Evolutionary conservation across 2,888 invertebrate species (phyloP), one percentile per base, ranked within the genome.

Genomic region (Drosophila pseudotakahashii): DNA sequence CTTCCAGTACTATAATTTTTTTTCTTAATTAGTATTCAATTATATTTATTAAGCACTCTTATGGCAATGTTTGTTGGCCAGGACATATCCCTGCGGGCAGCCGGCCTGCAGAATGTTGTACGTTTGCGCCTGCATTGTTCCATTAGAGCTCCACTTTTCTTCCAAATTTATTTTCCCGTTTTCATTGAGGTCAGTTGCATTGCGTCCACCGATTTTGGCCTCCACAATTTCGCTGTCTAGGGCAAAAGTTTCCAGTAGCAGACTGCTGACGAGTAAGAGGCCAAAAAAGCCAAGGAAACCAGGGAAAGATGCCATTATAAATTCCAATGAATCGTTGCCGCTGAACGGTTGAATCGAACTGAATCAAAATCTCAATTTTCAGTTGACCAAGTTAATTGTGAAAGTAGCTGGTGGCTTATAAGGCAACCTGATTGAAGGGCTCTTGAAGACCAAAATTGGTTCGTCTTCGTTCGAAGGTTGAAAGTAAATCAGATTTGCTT

Each of bases 11-110:
- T 4, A 23, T 4, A 23, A 3, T 23, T 23, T 23, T 23, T 2
- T 2, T 23, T 23, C 3, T 26, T 26, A 26, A 5, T 26, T 5
- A 26, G 26, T 26, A 26, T 26, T 26, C 26, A 26, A 26, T 26
- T 26, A 2, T 26, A 26, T 26, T 26, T 26, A 26, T 6, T 30
- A 30, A 30, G 30, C 30, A 7, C 7, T 6, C 45, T 82, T 89
- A 32, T 90, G 90, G 10, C 90, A 91, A 52, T 81, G 90, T 41
- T 81, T 90, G 57, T 90, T 81, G n/a, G 81, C 89, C 76, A 90
- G 70, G 10, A 90, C 68, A 63, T 88, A 91, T 16, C 90, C 90
- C 14, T 67, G 53, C 0, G 90, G 90, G 41, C 90, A 90, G 70
- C 51, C 81, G 53, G 83, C 76, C 61, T 89, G 81, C 60, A 90